A percentile compares a stretch with the other conserved stretches of the same genome.
These are phyloP conservation scores for Cotesia congregata DNA, from an alignment of 2,888 invertebrate genomes.

Conservation along the genomic window DNA sequence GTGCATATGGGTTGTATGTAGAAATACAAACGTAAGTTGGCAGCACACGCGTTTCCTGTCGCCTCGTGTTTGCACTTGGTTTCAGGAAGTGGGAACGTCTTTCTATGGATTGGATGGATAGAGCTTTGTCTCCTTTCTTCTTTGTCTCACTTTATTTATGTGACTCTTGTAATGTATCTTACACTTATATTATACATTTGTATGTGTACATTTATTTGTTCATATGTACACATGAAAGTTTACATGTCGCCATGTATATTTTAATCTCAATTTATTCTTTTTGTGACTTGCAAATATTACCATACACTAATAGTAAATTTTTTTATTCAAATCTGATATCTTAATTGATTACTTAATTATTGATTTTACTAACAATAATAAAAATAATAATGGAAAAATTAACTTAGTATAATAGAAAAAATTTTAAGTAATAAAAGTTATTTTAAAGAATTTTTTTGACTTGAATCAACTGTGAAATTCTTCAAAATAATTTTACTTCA, in stretches of 20 bases:
- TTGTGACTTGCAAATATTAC: too few relatives aligned
- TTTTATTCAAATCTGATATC: too few relatives aligned
- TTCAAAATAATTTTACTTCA: too few relatives aligned
- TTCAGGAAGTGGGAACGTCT: conserved; percentile 41
- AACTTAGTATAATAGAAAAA: too few relatives aligned
- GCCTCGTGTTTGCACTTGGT: conserved; percentile 41
- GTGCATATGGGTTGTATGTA: background rate
- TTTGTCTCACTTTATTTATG: conserved; percentile 9
- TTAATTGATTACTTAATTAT: too few relatives aligned
- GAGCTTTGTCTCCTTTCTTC: conserved; percentile 16
- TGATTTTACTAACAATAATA: too few relatives aligned
- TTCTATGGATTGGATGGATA: background rate
- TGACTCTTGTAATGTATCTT: conserved; percentile 13
- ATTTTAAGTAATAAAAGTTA: too few relatives aligned
- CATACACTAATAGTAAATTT: too few relatives aligned
- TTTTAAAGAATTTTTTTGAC: too few relatives aligned
- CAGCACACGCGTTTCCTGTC: conserved; percentile 45
- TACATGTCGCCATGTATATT: background rate
- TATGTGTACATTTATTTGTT: background rate
- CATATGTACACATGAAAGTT: background rate
- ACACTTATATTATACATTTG: conserved; percentile 5
- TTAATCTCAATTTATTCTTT: background rate
- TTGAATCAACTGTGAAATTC: too few relatives aligned
- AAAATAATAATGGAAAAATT: too few relatives aligned
- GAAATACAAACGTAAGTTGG: conserved; percentile 9